A percentile compares a stretch with the other conserved stretches of the same genome.
Evolutionary conservation across 2,888 invertebrate genomes (phyloP).

Genomic region (Nasonia oneida): DNA sequence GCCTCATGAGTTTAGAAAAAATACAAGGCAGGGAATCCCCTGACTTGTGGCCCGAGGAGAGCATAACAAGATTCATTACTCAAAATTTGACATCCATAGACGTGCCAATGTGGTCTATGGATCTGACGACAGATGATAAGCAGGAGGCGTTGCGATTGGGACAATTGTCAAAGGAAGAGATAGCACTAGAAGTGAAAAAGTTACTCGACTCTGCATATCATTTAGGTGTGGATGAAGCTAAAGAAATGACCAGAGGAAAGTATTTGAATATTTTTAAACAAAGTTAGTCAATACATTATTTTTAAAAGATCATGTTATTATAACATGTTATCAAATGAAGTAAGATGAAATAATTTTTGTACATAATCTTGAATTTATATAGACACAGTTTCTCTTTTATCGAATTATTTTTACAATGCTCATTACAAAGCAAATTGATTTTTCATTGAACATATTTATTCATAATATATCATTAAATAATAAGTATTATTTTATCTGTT

Average conservation of each 20-base stretch:
- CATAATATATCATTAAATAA: background rate
- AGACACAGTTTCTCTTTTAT: background rate
- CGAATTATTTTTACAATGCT: background rate
- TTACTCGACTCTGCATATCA: slow-evolving; percentile 96
- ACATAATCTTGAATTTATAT: background rate
- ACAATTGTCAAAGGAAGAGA: slow-evolving; percentile 87
- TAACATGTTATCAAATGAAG: background rate
- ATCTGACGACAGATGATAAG: slow-evolving; percentile 86
- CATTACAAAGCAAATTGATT: background rate
- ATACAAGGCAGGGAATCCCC: slow-evolving; percentile 92
- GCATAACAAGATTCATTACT: slow-evolving; percentile 91
- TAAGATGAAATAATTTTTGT: background rate
- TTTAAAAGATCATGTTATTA: slow-evolving; percentile 77
- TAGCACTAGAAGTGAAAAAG: slow-evolving; percentile 95
- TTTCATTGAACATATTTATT: background rate
- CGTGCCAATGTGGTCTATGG: slow-evolving; percentile 85
- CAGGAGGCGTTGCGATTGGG: slow-evolving; percentile 89
- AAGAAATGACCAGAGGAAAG: slow-evolving; percentile 97
- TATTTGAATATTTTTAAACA: slow-evolving; percentile 91
- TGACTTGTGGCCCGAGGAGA: slow-evolving; percentile 97
- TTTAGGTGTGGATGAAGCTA: slow-evolving; percentile 95
- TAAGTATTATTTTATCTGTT: background rate
- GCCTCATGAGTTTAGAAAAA: slow-evolving; percentile 92
- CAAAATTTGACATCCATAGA: slow-evolving; percentile 83
- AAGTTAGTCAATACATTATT: slow-evolving; percentile 85